These are phyloP conservation scores for Apis florea DNA, from an alignment of 1,140 invertebrate species.

Conservation along the genomic window DNA sequence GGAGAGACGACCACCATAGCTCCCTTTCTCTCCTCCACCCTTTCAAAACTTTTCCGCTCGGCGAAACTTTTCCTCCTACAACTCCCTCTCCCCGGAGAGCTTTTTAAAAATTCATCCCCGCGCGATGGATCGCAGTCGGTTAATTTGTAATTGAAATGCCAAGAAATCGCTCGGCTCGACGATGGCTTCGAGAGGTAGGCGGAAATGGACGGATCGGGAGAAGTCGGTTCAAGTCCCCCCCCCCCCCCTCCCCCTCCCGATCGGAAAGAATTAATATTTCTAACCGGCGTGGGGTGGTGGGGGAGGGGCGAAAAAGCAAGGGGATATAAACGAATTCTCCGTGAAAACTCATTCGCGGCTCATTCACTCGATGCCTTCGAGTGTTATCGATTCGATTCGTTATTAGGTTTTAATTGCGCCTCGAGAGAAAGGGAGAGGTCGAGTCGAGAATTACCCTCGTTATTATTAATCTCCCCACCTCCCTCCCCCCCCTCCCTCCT, in stretches of 20 bases:
- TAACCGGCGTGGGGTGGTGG: not conserved
- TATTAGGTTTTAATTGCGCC: slow-evolving; percentile 46
- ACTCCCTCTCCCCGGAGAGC: slow-evolving; percentile 57
- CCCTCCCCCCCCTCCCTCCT: too few relatives aligned
- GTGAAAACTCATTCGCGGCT: not conserved
- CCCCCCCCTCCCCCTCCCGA: too few relatives aligned
- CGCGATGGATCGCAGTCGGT: slow-evolving; percentile 30
- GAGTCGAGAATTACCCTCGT: slow-evolving; percentile 28
- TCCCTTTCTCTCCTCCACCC: slow-evolving; percentile 5
- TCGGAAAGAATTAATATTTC: slow-evolving; percentile 56
- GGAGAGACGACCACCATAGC: too few relatives aligned
- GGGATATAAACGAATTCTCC: slow-evolving; percentile 3
- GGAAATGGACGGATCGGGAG: slow-evolving; percentile 19
- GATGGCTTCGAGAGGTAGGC: not conserved
- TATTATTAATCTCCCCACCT: slow-evolving; percentile 41
- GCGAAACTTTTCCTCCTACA: slow-evolving; percentile 68
- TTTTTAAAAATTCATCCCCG: slow-evolving; percentile 67
- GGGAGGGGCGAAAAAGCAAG: not conserved
- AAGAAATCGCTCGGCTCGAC: slow-evolving; percentile 28
- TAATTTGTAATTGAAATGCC: slow-evolving; percentile 68
- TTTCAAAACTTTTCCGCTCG: slow-evolving; percentile 68
- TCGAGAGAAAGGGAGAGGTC: not conserved
- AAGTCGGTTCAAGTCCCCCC: too few relatives aligned
- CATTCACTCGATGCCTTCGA: not conserved
- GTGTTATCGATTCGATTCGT: slow-evolving; percentile 40